Conservation (phyloP, 2,888 invertebrate species). For the Campoplex capitator region DNA sequence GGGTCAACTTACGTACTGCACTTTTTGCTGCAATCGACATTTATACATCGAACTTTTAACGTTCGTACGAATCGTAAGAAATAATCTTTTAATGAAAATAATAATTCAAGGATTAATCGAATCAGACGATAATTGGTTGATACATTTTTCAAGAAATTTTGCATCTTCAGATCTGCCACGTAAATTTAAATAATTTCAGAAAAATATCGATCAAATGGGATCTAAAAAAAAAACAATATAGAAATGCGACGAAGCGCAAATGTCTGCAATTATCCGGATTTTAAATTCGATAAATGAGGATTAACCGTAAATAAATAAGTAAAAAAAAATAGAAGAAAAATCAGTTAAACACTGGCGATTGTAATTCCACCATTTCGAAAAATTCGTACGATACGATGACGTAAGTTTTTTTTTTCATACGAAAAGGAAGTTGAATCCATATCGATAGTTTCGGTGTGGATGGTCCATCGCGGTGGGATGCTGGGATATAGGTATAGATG, state of each 20-base stretch:
- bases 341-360: not conserved
- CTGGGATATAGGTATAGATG: slow-evolving; percentile 4
- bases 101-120: not conserved
- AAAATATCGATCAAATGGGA: not conserved
- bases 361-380: not conserved
- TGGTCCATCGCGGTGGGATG: not conserved
- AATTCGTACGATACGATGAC: not conserved
- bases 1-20: slow-evolving; percentile 19
- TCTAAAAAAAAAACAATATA: not conserved
- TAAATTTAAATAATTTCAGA: not conserved
- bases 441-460: not conserved
- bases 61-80: not conserved
- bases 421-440: not conserved
- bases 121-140: not conserved
- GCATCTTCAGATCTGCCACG: not conserved
- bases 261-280: too few relatives aligned
- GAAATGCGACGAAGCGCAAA: not conserved
- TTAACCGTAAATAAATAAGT: too few relatives aligned
- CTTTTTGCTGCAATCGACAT: slow-evolving; percentile 11
- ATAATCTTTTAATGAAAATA: not conserved
- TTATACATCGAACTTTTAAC: not conserved
- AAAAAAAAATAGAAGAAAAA: not conserved
- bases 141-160: not conserved
- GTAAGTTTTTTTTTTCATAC: not conserved
- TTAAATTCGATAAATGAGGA: too few relatives aligned